Base-by-base conservation (phyloP, 2,113 vertebrate species). In the Sinocyclocheilus grahami region DNA sequence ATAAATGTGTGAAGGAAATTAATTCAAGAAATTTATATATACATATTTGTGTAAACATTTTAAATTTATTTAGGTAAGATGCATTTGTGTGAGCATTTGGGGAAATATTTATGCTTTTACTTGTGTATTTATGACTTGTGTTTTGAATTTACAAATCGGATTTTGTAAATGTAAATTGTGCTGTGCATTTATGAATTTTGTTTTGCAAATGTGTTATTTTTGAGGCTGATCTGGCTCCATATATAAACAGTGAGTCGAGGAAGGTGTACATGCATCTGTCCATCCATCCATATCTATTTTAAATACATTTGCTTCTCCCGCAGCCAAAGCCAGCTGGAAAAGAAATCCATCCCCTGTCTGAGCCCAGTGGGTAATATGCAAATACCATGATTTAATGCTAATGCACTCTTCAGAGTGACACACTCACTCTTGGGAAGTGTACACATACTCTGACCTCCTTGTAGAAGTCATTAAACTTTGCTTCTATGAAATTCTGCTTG, bases 381-480 rank as follows among this genome's bases (percentile, higher is more conserved):
- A n/a, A 46, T 63, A 14, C 4, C 3, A 6, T 24, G 20, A 81
- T 63, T 80, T 46, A 81, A 81, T 46, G 55, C 20, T 24, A 62
- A 80, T 80, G 58, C 37, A 0, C 78, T 80, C 33, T 46, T 63
- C 13, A 42, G 22, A 46, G n/a, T 46, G 78, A 65, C 78, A 63
- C n/a, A 9, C 37, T 46, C 7, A 46, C 22, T 0, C 22, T 16
- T 24, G 22, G 58, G 37, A 80, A 13, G 53, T 79, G 30, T 3
- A n/a, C 55, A 37, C 55, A 60, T 79, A 60, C 77, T 39, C 30
- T 37, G 53, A 63, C 58, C 78, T 42, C 58, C 55, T 63, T 81
- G 78, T 81, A 63, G 22, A 81, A 46, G n/a, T 16, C 39, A 63
- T 81, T 65, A 16, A 81, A 81, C 37, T 16, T 24, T 58, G 51